phyloP scores from a whole-genome alignment of 2,888 invertebrate genomes.

The Aleiodes testaceus region DNA sequence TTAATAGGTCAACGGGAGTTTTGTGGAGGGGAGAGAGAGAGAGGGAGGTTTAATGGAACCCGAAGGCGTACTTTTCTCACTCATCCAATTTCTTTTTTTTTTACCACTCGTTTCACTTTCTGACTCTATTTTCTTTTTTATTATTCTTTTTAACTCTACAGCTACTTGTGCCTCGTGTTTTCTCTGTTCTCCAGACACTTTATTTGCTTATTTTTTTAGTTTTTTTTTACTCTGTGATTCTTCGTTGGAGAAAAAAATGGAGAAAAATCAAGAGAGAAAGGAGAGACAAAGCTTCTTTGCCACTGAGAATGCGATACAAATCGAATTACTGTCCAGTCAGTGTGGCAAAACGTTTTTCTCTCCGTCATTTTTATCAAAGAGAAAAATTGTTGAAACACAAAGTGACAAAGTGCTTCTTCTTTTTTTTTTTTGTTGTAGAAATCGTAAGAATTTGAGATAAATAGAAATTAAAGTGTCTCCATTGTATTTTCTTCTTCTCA shows the following conservation, averaged over 20 bases:
- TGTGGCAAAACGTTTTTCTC: conserved; percentile 45
- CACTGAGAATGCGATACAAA: conserved; percentile 48
- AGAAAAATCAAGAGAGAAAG: neutral
- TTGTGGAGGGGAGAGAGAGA: neutral
- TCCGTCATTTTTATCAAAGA: conserved; percentile 32
- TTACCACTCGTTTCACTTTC: neutral
- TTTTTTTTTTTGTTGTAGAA: neutral
- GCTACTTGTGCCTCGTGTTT: conserved; percentile 17
- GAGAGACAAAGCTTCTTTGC: conserved; percentile 43
- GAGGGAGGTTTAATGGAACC: conserved; percentile 54
- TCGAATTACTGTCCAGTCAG: conserved; percentile 51
- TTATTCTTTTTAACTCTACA: conserved; percentile 5
- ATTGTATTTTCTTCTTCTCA: neutral
- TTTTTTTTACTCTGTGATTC: conserved; percentile 23
- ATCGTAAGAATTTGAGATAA: neutral
- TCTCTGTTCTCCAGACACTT: conserved; percentile 7
- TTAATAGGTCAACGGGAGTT: conserved; percentile 54
- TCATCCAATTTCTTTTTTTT: conserved; percentile 8
- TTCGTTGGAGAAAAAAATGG: conserved; percentile 19
- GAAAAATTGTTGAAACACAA: conserved; percentile 6
- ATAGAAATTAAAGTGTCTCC: conserved; percentile 1
- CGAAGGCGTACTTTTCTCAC: conserved; percentile 46
- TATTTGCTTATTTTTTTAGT: conserved; percentile 9
- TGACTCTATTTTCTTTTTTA: conserved; percentile 5
- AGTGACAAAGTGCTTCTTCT: conserved; percentile 6